phyloP scores from a whole-genome alignment of 2,888 invertebrate genomes.

The Drosophila prolongata region DNA sequence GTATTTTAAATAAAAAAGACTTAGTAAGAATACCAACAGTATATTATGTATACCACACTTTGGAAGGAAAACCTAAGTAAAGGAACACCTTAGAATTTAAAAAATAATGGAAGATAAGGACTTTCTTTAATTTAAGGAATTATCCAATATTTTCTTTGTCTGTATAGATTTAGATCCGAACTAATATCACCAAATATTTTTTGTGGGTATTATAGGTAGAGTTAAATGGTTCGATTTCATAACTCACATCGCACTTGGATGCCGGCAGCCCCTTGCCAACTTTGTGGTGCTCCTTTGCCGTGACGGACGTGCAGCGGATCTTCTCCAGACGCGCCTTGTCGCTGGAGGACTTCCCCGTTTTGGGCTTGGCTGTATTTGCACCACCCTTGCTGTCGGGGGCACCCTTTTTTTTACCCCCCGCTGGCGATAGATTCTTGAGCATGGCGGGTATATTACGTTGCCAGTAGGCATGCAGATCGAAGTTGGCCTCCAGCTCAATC shows the following conservation, averaged over 20 bases:
- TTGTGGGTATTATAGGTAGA: too few relatives aligned
- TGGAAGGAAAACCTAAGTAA: too few relatives aligned
- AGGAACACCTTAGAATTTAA: too few relatives aligned
- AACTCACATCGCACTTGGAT: slow-evolving; percentile 62
- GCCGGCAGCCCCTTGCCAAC: slow-evolving; percentile 54
- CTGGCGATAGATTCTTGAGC: slow-evolving; percentile 26
- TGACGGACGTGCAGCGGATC: slow-evolving; percentile 46
- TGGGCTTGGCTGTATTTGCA: slow-evolving; percentile 14
- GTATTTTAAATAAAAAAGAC: too few relatives aligned
- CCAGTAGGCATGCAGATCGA: slow-evolving; percentile 57
- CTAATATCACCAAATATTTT: too few relatives aligned
- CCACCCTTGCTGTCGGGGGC: not conserved
- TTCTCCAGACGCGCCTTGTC: slow-evolving; percentile 31
- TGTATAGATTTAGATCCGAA: too few relatives aligned
- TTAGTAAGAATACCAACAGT: too few relatives aligned
- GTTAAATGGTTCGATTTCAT: too few relatives aligned
- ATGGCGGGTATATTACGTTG: slow-evolving; percentile 50
- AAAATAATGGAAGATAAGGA: too few relatives aligned
- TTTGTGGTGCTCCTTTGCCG: slow-evolving; percentile 59
- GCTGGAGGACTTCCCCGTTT: slow-evolving; percentile 27
- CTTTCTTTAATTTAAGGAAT: too few relatives aligned
- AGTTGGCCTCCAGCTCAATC: slow-evolving; percentile 53
- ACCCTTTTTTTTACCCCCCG: slow-evolving; percentile 18
- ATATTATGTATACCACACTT: too few relatives aligned
- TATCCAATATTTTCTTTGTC: too few relatives aligned